These are phyloP conservation scores for Porites evermanni DNA, from an alignment of 92 coral and sea anemone species.

Conservation along the genomic window DNA sequence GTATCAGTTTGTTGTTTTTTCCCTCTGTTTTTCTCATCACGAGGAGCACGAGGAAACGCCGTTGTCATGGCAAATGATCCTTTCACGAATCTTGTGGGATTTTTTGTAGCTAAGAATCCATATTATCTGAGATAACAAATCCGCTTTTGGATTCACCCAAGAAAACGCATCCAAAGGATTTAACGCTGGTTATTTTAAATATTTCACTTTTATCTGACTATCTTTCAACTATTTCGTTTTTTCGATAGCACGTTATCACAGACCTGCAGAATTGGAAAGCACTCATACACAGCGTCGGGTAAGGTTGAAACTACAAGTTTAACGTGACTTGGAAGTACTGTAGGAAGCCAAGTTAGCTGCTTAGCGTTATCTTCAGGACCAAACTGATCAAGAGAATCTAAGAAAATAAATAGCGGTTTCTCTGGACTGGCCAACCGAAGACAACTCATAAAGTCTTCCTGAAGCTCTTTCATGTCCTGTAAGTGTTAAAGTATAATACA, in stretches of 20 bases:
- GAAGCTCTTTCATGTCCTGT: constrained; percentile 76
- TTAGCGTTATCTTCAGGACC: constrained; percentile 74
- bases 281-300: constrained; percentile 59
- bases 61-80: too few species aligned
- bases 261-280: constrained; percentile 77
- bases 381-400: constrained; percentile 78
- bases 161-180: too few species aligned
- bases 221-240: too few species aligned
- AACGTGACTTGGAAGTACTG: constrained; percentile 63
- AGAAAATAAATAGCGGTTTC: constrained; percentile 67
- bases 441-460: constrained; percentile 65
- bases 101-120: too few species aligned
- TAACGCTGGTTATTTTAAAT: too few species aligned
- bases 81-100: too few species aligned
- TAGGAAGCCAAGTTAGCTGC: constrained; percentile 75
- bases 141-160: too few species aligned
- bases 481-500: background rate
- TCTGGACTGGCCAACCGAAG: constrained; percentile 59
- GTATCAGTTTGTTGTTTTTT: too few species aligned
- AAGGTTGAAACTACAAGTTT: constrained; percentile 70
- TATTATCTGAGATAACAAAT: too few species aligned
- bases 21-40: too few species aligned
- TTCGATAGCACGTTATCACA: background rate
- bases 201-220: too few species aligned
- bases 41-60: too few species aligned